phyloP scores from a whole-genome alignment of 2,888 invertebrate genomes.

The Amblyjoppa fuscipennis region DNA sequence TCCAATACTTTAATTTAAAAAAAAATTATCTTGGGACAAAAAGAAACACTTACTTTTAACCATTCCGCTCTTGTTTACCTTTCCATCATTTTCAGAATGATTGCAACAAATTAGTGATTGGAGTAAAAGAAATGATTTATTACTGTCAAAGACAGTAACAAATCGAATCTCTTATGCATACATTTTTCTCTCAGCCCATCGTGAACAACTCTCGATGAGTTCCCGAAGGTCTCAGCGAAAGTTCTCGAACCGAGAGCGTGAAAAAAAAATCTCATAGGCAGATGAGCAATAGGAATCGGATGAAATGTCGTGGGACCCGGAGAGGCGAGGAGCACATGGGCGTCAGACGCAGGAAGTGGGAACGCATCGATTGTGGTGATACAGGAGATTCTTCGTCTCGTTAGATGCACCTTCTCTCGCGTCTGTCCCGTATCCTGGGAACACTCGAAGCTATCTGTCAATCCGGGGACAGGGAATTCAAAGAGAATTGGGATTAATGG shows the following conservation, averaged over 20 bases:
- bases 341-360: conserved; percentile 52
- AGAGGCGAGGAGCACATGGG: neutral
- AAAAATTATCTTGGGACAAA: too few relatives aligned
- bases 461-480: conserved; percentile 82
- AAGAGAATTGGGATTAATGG: conserved; percentile 85
- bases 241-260: neutral
- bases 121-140: neutral
- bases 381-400: conserved; percentile 38
- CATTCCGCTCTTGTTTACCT: too few relatives aligned
- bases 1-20: too few relatives aligned
- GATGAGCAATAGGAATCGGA: conserved; percentile 26
- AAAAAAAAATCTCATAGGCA: conserved; percentile 20
- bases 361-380: conserved; percentile 48
- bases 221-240: neutral
- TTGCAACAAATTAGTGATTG: too few relatives aligned
- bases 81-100: too few relatives aligned
- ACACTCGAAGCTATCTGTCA: conserved; percentile 84
- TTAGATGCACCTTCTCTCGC: conserved; percentile 60
- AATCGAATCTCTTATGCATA: neutral
- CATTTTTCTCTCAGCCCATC: neutral
- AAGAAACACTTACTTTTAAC: too few relatives aligned
- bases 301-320: conserved; percentile 49
- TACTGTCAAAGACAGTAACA: neutral
- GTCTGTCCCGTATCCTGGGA: conserved; percentile 78
- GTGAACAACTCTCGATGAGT: neutral